A percentile compares a stretch with the other conserved stretches of the same genome.
Evolutionary conservation across 2,797 vertebrate genomes (phyloP).

Genomic region (Eremophila alpestris): DNA sequence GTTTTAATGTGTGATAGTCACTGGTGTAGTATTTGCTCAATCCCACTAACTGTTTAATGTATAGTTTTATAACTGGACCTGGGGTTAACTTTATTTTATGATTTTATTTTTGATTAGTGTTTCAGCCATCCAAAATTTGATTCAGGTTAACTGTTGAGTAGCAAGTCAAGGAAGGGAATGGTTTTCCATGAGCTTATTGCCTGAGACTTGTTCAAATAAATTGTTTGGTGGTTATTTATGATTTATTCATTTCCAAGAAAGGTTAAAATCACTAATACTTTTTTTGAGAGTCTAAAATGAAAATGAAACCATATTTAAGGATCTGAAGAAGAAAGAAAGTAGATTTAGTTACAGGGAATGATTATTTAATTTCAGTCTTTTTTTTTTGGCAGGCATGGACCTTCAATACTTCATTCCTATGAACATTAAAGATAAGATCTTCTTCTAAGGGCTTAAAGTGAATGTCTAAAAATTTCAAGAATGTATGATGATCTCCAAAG

Average conservation of each 20-base stretch:
- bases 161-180: background rate
- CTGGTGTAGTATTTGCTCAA: background rate
- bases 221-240: accelerated
- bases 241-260: background rate
- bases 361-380: background rate
- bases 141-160: background rate
- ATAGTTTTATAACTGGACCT: background rate
- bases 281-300: background rate
- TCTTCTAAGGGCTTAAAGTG: background rate
- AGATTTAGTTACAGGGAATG: background rate
- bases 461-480: background rate
- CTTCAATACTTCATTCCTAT: background rate
- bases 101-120: background rate
- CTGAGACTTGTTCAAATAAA: background rate
- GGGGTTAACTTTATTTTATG: background rate
- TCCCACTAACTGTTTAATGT: background rate
- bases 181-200: background rate
- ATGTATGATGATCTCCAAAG: background rate
- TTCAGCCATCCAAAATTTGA: background rate
- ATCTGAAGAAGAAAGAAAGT: background rate
- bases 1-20: background rate
- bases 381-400: background rate
- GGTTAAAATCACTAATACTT: background rate
- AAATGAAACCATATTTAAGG: background rate
- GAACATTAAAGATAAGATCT: background rate